These are phyloP conservation scores for Corythoichthys haematopterus DNA, from an alignment of 2,113 vertebrate species.

Conservation along the genomic window DNA sequence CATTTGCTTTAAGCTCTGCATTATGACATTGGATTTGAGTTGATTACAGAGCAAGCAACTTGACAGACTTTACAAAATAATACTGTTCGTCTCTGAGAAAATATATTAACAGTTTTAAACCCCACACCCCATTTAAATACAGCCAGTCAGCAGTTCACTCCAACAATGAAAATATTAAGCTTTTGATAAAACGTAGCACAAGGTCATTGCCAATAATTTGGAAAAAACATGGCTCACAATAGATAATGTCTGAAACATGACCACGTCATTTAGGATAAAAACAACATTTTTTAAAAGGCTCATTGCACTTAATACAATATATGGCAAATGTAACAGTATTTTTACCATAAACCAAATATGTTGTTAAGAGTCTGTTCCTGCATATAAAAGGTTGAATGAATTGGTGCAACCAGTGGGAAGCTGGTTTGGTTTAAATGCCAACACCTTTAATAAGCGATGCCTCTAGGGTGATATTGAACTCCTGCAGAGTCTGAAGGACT, in stretches of 20 bases:
- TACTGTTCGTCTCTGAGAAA: slow-evolving; percentile 74
- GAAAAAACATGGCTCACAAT: slow-evolving; percentile 66
- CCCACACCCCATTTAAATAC: slow-evolving; percentile 66
- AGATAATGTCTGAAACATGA: slow-evolving; percentile 72
- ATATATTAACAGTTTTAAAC: slow-evolving; percentile 74
- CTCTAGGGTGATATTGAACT: slow-evolving; percentile 98
- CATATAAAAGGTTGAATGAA: slow-evolving; percentile 59
- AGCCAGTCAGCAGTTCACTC: slow-evolving; percentile 67
- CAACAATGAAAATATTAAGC: slow-evolving; percentile 74
- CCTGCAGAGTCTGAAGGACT: slow-evolving; percentile 95
- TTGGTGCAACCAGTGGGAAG: slow-evolving; percentile 48
- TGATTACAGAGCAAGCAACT: slow-evolving; percentile 78
- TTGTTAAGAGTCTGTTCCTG: slow-evolving; percentile 67
- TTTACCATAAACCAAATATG: slow-evolving; percentile 88
- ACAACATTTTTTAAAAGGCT: slow-evolving; percentile 77
- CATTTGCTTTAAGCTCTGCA: slow-evolving; percentile 72
- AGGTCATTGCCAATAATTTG: slow-evolving; percentile 59
- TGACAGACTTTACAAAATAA: slow-evolving; percentile 78
- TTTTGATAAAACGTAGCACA: slow-evolving; percentile 70
- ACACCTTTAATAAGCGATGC: slow-evolving; percentile 95
- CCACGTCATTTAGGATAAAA: slow-evolving; percentile 68
- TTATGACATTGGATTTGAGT: slow-evolving; percentile 67
- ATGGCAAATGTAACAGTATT: slow-evolving; percentile 86
- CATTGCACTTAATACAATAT: slow-evolving; percentile 77
- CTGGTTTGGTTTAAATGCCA: slow-evolving; percentile 75